A percentile compares a stretch with the other conserved stretches of the same genome.
These are phyloP conservation scores for Allygus modestus DNA, from an alignment of 2,888 invertebrate species.

Conservation along the genomic window DNA sequence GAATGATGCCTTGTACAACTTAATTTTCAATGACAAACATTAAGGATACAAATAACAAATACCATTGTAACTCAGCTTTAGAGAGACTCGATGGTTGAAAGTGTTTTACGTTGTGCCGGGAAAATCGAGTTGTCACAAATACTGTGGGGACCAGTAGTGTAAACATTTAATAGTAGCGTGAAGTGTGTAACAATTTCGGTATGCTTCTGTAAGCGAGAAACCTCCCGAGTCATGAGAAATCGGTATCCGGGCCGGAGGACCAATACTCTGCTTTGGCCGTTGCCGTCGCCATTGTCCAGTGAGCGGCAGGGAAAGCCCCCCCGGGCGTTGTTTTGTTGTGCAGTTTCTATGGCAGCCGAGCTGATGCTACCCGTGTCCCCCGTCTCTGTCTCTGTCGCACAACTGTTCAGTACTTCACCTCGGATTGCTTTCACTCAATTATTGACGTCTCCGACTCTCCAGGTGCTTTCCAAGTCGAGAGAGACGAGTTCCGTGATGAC, in stretches of 20 bases:
- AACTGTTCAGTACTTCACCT: conserved; percentile 8
- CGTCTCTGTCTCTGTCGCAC: not conserved
- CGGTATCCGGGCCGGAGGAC: conserved; percentile 7
- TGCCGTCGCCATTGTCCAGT: not conserved
- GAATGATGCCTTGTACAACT: too few species aligned
- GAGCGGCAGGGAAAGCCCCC: not conserved
- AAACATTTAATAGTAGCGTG: too few species aligned
- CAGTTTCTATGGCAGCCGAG: conserved; percentile 13
- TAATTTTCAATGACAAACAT: too few species aligned
- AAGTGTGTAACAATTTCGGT: too few species aligned
- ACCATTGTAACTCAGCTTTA: too few species aligned
- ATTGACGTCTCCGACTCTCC: conserved; percentile 6
- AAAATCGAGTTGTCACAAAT: too few species aligned
- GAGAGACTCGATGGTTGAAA: too few species aligned
- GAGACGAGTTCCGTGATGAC: not conserved
- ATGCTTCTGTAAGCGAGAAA: not conserved
- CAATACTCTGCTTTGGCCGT: not conserved
- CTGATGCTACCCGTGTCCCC: not conserved
- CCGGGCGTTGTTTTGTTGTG: not conserved
- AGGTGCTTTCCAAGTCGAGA: not conserved
- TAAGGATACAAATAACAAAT: too few species aligned
- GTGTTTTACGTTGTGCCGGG: too few species aligned
- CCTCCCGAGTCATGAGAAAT: not conserved
- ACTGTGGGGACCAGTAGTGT: too few species aligned
- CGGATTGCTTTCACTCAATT: conserved; percentile 31